phyloP scores from a whole-genome alignment of 2,113 vertebrate genomes.

The Oplegnathus fasciatus region DNA sequence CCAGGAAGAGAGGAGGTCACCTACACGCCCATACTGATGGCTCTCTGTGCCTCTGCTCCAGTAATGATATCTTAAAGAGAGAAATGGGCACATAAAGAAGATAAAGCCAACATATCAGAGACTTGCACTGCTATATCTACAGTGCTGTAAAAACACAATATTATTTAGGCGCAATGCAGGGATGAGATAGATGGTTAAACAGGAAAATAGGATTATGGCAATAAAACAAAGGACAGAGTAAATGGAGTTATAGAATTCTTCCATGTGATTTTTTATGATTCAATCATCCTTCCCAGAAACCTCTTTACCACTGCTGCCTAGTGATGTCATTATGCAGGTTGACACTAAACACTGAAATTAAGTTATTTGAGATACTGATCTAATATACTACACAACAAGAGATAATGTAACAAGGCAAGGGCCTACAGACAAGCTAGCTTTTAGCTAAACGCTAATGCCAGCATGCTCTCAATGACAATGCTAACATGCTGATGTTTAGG shows the following conservation, averaged over 20 bases:
- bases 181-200: slow-evolving; percentile 57
- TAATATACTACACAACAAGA: neutral
- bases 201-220: slow-evolving; percentile 53
- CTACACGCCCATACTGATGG: slow-evolving; percentile 58
- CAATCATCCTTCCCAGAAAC: slow-evolving; percentile 59
- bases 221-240: slow-evolving; percentile 72
- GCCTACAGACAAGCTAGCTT: neutral
- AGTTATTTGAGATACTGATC: slow-evolving; percentile 8
- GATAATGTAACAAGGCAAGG: neutral
- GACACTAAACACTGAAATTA: neutral
- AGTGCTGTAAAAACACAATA: slow-evolving; percentile 73
- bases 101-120: slow-evolving; percentile 65
- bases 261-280: slow-evolving; percentile 69
- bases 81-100: slow-evolving; percentile 73
- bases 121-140: slow-evolving; percentile 56
- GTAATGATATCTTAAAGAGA: slow-evolving; percentile 75
- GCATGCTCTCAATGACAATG: too few relatives aligned
- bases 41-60: slow-evolving; percentile 43
- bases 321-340: slow-evolving; percentile 18
- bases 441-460: neutral
- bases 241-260: slow-evolving; percentile 65
- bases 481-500: neutral
- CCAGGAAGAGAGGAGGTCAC: slow-evolving; percentile 70
- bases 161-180: slow-evolving; percentile 62
- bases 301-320: slow-evolving; percentile 46